Conservation (phyloP, 2,113 vertebrate species). For the Esox niger region DNA sequence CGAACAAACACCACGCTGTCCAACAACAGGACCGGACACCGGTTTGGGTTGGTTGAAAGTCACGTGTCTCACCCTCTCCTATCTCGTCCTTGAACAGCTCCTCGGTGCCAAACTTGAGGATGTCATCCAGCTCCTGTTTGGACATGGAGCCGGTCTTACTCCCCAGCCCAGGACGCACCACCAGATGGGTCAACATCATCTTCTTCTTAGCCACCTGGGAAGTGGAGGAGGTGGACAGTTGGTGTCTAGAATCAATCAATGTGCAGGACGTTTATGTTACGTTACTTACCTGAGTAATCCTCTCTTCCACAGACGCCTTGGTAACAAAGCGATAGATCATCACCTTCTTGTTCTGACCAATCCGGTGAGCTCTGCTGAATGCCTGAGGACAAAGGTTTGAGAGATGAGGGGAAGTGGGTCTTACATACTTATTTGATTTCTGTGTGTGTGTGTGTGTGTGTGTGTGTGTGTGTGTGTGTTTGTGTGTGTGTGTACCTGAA, state of each 20-base stretch:
- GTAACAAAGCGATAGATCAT: slow-evolving; percentile 99
- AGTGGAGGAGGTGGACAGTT: neutral
- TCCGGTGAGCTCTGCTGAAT: slow-evolving; percentile 96
- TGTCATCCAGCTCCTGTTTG: slow-evolving; percentile 97
- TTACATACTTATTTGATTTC: no score
- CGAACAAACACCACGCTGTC: neutral
- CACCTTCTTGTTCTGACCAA: slow-evolving; percentile 97
- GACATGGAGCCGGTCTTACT: slow-evolving; percentile 98
- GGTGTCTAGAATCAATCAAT: neutral
- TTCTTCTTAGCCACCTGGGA: slow-evolving; percentile 95
- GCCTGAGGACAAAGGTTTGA: slow-evolving; percentile 69
- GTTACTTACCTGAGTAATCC: slow-evolving; percentile 86
- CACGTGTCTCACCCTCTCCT: slow-evolving; percentile 76
- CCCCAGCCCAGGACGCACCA: slow-evolving; percentile 92
- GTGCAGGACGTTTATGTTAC: neutral
- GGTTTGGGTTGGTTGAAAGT: neutral
- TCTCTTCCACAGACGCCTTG: slow-evolving; percentile 95
- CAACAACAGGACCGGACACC: no score
- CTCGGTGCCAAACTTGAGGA: slow-evolving; percentile 97
- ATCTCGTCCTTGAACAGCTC: slow-evolving; percentile 93
- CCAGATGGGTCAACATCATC: slow-evolving; percentile 98
- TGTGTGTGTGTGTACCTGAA: slow-evolving; percentile 78
- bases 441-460: neutral
- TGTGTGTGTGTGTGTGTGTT: slow-evolving; percentile 3
- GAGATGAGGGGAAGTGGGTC: neutral